These are phyloP conservation scores for Actinemys pallida DNA, from an alignment of 2,113 vertebrate genomes.

Conservation along the genomic window DNA sequence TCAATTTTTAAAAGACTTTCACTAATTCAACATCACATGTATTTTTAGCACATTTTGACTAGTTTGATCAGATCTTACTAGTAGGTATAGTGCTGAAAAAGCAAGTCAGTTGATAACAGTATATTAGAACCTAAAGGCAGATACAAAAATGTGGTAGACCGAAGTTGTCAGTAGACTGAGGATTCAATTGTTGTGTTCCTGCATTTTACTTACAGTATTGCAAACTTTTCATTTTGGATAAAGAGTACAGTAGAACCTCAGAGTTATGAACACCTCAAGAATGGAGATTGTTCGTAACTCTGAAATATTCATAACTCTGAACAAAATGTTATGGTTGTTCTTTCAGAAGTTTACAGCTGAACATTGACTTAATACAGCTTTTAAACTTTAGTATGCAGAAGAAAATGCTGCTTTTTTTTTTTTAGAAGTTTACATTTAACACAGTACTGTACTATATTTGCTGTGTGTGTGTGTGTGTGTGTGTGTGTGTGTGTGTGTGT, in stretches of 20 bases:
- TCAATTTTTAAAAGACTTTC: not conserved
- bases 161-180: not conserved
- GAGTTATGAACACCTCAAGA: too few species aligned
- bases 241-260: not conserved
- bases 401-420: too few species aligned
- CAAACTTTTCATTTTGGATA: not conserved
- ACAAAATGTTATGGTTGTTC: too few species aligned
- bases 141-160: not conserved
- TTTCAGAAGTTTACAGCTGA: too few species aligned
- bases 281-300: too few species aligned
- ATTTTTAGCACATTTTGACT: not conserved
- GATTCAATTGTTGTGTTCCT: not conserved
- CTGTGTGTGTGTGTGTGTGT: too few species aligned
- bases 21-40: not conserved
- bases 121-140: not conserved
- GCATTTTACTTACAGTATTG: not conserved
- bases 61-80: not conserved
- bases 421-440: too few species aligned
- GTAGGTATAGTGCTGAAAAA: not conserved
- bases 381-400: too few species aligned
- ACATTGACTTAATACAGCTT: too few species aligned
- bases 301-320: too few species aligned
- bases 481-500: too few species aligned
- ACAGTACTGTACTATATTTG: too few species aligned
- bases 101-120: not conserved